Percentiles rank a stretch among this genome's conserved stretches.
phyloP scores from a whole-genome alignment of 2,113 vertebrate species.

The Ranitomeya variabilis region DNA sequence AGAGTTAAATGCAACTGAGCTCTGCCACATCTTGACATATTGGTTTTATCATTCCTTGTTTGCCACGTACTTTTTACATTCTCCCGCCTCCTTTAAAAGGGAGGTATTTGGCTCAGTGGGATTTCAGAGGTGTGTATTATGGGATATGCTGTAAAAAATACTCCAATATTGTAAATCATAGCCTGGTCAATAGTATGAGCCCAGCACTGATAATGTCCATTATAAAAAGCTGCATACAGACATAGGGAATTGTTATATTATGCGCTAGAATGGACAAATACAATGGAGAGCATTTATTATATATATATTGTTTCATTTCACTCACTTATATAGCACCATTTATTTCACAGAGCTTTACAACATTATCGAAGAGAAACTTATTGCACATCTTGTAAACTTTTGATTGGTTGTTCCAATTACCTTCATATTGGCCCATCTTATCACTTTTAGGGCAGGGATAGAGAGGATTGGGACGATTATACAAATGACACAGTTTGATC shows the following conservation, averaged over 20 bases:
- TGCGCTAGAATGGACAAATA: not conserved
- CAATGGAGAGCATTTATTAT: not conserved
- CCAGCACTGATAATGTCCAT: not conserved
- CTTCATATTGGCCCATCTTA: not conserved
- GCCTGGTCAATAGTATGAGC: not conserved
- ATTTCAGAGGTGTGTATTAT: not conserved
- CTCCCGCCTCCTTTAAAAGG: not conserved
- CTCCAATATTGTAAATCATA: not conserved
- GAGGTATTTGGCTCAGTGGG: conserved; percentile 4
- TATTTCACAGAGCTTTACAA: no score
- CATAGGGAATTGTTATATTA: not conserved
- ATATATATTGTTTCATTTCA: no score
- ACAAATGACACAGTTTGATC: no score
- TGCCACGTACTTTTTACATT: conserved; percentile 35
- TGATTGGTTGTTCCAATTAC: not conserved
- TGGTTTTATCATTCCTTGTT: not conserved
- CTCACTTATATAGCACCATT: no score
- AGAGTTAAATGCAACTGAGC: not conserved
- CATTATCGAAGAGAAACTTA: not conserved
- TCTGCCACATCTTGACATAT: not conserved
- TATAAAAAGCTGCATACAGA: not conserved
- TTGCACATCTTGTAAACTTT: not conserved
- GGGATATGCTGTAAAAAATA: not conserved
- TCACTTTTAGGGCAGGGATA: not conserved
- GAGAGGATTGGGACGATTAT: no score